Evolutionary conservation across 2,888 invertebrate genomes (phyloP), one percentile per base, ranked within the genome.

Genomic region (Scaeva pyrastri): DNA sequence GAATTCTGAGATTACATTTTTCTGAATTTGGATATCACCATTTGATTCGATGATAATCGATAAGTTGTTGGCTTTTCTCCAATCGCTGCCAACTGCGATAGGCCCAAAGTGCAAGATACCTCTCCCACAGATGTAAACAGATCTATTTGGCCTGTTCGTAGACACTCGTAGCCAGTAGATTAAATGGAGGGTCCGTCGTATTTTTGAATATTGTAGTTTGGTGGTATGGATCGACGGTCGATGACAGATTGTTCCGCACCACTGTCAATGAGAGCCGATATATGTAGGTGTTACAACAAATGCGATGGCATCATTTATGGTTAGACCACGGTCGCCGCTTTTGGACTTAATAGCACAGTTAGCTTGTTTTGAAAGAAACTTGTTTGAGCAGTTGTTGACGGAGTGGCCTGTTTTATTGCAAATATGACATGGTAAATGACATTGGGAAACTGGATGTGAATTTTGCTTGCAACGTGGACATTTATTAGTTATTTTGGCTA

Each of bases 401-500:
- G 45, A 55, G 10, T 55, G 70, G 19, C 43, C 56, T 41, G 70
- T 71, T 72, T 56, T 56, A 16, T 72, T 72, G 23, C 71, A 72
- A 19, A 23, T 72, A 16, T 36, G 8, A 16, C 58, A 72, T 71
- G 71, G 71, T 56, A 72, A 1, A 16, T 43, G 56, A 45, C 56
- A 72, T 56, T 72, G 71, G 12, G 56, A 72, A 11, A 72, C 71
- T 41, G 71, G 14, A 45, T 72, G 71, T 48, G 55, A n/a, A 43
- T 52, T 26, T 31, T 72, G 39, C 19, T 72, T 72, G 43, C 71
- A 72, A 12, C 58, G 41, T 45, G 58, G 71, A 52, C 68, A 68
- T 31, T 6, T 14, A 14, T n/a, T 50, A 72, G 26, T 19, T 56
- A 45, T 43, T 56, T 55, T n/a, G 16, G 19, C 16, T 45, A 8